phyloP scores from a whole-genome alignment of 2,797 vertebrate genomes.

The Sebastes taczanowskii region DNA sequence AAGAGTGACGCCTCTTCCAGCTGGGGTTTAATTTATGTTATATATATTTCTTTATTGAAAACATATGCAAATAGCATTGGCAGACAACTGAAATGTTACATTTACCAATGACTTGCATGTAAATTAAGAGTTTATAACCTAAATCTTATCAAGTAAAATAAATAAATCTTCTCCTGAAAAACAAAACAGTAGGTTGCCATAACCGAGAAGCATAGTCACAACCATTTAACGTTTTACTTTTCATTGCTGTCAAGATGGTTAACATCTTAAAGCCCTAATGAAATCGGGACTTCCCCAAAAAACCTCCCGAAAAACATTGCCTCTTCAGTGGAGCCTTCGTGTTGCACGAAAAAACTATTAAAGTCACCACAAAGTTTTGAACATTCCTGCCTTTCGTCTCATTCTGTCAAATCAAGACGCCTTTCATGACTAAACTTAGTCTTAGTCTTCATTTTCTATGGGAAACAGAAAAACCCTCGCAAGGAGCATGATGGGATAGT shows the following conservation, averaged over 20 bases:
- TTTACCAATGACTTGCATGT: not conserved
- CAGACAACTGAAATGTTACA: not conserved
- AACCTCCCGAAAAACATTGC: not conserved
- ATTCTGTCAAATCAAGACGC: not conserved
- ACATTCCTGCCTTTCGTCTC: not conserved
- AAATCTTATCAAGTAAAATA: not conserved
- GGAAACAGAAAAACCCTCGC: not conserved
- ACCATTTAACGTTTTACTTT: not conserved
- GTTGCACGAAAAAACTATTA: not conserved
- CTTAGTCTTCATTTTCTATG: not conserved
- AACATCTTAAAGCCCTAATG: not conserved
- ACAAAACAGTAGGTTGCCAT: not conserved
- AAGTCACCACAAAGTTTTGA: not conserved
- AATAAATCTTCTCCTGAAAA: not conserved
- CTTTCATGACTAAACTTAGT: not conserved
- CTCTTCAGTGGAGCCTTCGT: not conserved
- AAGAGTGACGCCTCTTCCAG: not conserved
- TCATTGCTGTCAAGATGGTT: not conserved
- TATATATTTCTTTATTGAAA: not conserved
- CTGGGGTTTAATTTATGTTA: not conserved
- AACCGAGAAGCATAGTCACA: not conserved
- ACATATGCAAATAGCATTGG: not conserved
- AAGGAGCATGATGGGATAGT: not conserved
- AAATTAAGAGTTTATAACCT: not conserved
- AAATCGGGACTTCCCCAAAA: not conserved